Evolutionary conservation across 2,113 vertebrate genomes (phyloP), one percentile per base, ranked within the genome.

Genomic region (Gracilinanus agilis): DNA sequence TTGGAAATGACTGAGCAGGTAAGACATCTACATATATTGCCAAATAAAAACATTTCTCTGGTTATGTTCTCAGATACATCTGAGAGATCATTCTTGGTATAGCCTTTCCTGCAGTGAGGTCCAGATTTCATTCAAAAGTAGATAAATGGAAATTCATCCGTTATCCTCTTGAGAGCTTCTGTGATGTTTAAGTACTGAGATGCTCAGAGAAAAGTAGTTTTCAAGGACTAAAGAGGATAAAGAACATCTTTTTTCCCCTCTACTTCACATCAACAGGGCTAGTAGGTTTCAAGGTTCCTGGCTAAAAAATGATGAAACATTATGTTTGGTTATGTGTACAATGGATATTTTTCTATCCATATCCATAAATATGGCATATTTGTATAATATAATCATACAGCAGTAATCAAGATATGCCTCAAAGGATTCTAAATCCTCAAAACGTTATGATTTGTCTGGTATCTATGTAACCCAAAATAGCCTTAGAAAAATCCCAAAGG

Each of bases 41-140:
- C 92, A 91, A 97, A 97, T 61, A 10, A 96, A 96, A 96, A 96
- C 96, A 95, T 83, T 93, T 44, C 91, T 54, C 24, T n/a, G 95
- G 97, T 97, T 93, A 98, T 97, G 97, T 97, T 95, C 97, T 97
- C 94, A 94, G 55, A 97, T 97, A 97, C 96, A 97, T 95, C 92
- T 92, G 61, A 89, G 94, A 94, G 96, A 96, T 91, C 95, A 92
- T 95, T 95, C 94, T 95, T 96, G 92, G 91, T 83, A 29, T 92
- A 93, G 94, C 97, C 96, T 97, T 96, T 96, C 96, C 96, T 94
- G 88, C 92, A 96, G 96, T 0, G 92, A 96, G 97, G 96, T 96
- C 97, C 92, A 93, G 93, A 90, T 96, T 95, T 96, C 92, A 92
- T 95, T 96, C 97, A 98, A 97, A 98, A 97, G 97, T 96, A 97